Percentiles rank a stretch among this genome's conserved stretches.
Conservation (phyloP, 2,888 invertebrate species). For the Epinotia demarniana region DNA sequence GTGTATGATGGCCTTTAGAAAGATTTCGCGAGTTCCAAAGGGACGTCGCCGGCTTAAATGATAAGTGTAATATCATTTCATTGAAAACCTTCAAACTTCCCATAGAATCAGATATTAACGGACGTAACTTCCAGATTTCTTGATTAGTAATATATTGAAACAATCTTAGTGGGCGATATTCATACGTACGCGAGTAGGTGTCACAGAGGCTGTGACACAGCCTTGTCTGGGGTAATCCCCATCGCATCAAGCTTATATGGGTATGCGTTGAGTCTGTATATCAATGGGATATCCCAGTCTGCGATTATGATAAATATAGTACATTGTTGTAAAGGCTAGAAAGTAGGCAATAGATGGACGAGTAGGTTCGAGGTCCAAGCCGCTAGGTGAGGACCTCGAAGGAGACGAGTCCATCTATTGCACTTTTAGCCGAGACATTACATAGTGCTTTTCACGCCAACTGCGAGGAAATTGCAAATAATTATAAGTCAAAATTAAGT, state of each 20-base stretch:
- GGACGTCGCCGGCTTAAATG: no score
- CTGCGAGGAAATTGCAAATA: no score
- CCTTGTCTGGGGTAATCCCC: slow-evolving; percentile 7
- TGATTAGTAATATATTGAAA: background rate
- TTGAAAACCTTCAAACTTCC: background rate
- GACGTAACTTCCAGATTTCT: background rate
- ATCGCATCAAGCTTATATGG: background rate
- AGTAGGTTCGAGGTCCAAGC: no score
- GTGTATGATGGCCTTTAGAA: no score
- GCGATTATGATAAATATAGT: background rate
- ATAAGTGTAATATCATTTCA: background rate
- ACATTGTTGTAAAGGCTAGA: no score
- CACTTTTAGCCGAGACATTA: no score
- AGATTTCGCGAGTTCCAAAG: no score
- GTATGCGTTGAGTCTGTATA: background rate
- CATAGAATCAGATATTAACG: background rate
- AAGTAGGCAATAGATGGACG: no score
- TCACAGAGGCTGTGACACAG: slow-evolving; percentile 13
- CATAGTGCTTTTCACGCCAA: no score
- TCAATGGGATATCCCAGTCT: slow-evolving; percentile 4
- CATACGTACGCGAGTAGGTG: slow-evolving; percentile 10
- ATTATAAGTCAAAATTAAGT: no score
- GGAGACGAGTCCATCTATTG: no score
- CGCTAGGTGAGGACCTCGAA: no score
- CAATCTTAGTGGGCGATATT: slow-evolving; percentile 10